Evolutionary conservation across 2,888 invertebrate genomes (phyloP), one percentile per base, ranked within the genome.

Genomic region (Folsomia manolachei): DNA sequence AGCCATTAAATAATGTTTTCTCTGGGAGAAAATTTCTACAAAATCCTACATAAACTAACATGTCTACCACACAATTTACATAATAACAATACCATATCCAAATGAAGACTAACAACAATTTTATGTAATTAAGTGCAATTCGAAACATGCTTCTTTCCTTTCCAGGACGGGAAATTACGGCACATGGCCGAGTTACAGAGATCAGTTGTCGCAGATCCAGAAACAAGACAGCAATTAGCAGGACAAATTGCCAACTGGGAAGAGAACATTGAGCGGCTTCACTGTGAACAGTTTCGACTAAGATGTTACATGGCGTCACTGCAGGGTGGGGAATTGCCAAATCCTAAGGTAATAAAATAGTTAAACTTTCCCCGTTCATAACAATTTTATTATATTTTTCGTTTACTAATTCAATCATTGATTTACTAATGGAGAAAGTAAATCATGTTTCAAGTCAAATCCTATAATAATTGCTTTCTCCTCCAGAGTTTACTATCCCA

Each of bases 181-280:
- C 96, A 97, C 84, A 97, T 97, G 97, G 96, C 97, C n/a, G 97
- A 97, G 84, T 88, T 97, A 82, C 97, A 97, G 85, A 91, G 96
- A 85, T 94, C 95, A n/a, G 96, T 97, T 70, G 94, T 96, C 27
- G 91, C 93, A 66, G 97, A 97, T 84, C 90, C 92, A 65, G 94
- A 95, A 82, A 93, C 93, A 75, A 90, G 94, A 73, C 93, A 93
- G 82, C 95, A 96, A 85, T 91, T 97, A 79, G 92, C 91, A 82
- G 91, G 91, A 82, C 97, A 97, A 87, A 95, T 97, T 84, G 87
- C 93, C 75, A 94, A 95, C 84, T 97, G 96, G 95, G 97, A 97
- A 83, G 97, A 97, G 84, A 97, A 97, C 85, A 88, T 97, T 81
- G 97, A 97, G 84, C 89, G 96, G 79, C 88, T 97, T 82, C 96